Percentiles rank a stretch among this genome's conserved stretches.
phyloP scores from a whole-genome alignment of 2,888 invertebrate genomes.

The Tinea semifulvella region DNA sequence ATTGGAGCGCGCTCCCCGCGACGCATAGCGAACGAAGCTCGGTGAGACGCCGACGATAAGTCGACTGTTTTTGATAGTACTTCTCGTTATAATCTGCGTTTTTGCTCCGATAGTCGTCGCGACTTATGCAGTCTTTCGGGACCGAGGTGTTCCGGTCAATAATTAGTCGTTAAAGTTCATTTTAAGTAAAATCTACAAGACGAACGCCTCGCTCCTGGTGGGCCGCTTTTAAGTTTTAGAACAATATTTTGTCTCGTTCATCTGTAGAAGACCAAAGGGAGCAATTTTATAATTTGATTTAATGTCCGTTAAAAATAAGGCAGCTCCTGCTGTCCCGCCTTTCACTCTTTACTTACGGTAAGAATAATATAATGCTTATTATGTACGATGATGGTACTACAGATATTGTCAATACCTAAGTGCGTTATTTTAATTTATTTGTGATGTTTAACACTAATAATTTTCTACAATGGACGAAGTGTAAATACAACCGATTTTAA shows the following conservation, averaged over 20 bases:
- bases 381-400: constrained; percentile 25
- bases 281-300: constrained; percentile 1
- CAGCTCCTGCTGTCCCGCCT: too few species aligned
- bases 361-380: background rate
- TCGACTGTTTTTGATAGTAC: background rate
- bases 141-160: constrained; percentile 7
- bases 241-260: constrained; percentile 5
- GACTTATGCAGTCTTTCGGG: constrained; percentile 14
- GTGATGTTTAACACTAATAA: constrained; percentile 66
- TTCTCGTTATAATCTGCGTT: constrained; percentile 20
- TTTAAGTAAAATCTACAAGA: background rate
- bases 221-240: constrained; percentile 6
- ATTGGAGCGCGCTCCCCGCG: background rate
- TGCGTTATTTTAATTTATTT: constrained; percentile 63
- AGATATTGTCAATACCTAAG: constrained; percentile 61
- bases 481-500: constrained; percentile 68
- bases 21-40: background rate
- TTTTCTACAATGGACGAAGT: constrained; percentile 66
- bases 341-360: background rate
- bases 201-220: constrained; percentile 1
- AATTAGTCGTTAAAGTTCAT: background rate
- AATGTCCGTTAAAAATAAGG: background rate
- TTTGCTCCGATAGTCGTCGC: constrained; percentile 31
- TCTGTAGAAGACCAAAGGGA: constrained; percentile 6
- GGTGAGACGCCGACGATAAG: background rate